These are phyloP conservation scores for Psittacus erithacus DNA, from an alignment of 2,113 vertebrate species.

Conservation along the genomic window DNA sequence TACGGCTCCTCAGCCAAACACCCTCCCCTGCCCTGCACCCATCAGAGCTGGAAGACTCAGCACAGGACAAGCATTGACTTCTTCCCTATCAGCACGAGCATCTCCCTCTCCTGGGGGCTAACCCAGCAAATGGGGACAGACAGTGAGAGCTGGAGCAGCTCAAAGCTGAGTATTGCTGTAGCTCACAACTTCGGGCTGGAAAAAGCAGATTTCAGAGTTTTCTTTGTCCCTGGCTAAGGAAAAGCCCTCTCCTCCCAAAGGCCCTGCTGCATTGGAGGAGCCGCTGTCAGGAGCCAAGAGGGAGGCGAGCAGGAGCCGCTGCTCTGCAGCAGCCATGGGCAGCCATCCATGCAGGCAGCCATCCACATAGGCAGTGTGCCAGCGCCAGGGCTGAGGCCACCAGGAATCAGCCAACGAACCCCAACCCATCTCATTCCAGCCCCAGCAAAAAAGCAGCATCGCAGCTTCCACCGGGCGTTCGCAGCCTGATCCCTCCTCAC, in stretches of 20 bases:
- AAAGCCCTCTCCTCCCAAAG: background rate
- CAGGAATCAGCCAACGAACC: background rate
- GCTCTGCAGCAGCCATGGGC: conserved; percentile 13
- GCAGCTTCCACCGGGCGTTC: background rate
- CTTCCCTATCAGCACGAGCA: background rate
- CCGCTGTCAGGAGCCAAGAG: background rate
- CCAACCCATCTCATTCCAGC: background rate
- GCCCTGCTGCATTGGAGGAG: background rate
- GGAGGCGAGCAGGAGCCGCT: background rate
- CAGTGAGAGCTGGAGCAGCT: background rate
- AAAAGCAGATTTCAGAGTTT: background rate
- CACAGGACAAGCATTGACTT: background rate
- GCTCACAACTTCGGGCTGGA: background rate
- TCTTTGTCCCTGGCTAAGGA: background rate
- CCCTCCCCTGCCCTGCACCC: background rate
- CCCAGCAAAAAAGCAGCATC: background rate
- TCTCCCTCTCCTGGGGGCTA: background rate
- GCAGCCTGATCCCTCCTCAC: background rate
- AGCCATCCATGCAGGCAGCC: background rate
- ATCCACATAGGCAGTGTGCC: background rate
- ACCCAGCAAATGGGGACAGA: background rate
- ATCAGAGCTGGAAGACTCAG: background rate
- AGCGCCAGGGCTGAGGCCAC: background rate
- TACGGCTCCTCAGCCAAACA: background rate
- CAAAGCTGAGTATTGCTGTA: background rate